These are phyloP conservation scores for Podabrus alpinus DNA, from an alignment of 2,888 invertebrate genomes.

Conservation along the genomic window DNA sequence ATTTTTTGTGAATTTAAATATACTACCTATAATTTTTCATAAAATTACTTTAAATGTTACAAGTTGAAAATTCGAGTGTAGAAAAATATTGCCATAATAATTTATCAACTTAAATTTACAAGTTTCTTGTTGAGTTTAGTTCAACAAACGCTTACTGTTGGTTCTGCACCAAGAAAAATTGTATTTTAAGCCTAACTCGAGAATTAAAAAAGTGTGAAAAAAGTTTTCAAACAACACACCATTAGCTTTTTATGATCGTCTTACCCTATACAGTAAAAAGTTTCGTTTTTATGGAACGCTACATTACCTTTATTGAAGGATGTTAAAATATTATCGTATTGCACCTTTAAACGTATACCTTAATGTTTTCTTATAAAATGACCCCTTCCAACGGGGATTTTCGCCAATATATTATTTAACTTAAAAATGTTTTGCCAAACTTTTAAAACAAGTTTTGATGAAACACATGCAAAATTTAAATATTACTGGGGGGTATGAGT, in stretches of 20 bases:
- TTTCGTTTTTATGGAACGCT: slow-evolving; percentile 28
- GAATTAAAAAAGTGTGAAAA: slow-evolving; percentile 33
- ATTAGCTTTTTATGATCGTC: slow-evolving; percentile 35
- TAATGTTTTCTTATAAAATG: slow-evolving; percentile 25
- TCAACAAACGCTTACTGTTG: slow-evolving; percentile 15
- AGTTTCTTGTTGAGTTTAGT: slow-evolving; percentile 6
- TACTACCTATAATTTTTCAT: neutral
- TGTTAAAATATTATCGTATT: slow-evolving; percentile 30
- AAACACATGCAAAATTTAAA: neutral
- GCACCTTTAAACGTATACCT: slow-evolving; percentile 24
- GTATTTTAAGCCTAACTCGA: slow-evolving; percentile 25
- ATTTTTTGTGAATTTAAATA: neutral
- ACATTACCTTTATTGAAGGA: slow-evolving; percentile 32
- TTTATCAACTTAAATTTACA: slow-evolving; percentile 8
- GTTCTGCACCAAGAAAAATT: slow-evolving; percentile 25
- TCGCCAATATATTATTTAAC: slow-evolving; percentile 9
- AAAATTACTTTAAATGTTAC: neutral
- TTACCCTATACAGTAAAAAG: slow-evolving; percentile 32
- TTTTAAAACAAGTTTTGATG: neutral
- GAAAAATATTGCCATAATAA: slow-evolving; percentile 27
- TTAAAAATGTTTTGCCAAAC: neutral
- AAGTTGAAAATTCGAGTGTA: neutral
- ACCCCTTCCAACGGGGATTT: slow-evolving; percentile 18
- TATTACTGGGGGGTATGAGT: neutral
- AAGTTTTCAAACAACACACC: slow-evolving; percentile 37